These are phyloP conservation scores for Drosophila ironensis DNA, from an alignment of 1,140 invertebrate species.

Conservation along the genomic window DNA sequence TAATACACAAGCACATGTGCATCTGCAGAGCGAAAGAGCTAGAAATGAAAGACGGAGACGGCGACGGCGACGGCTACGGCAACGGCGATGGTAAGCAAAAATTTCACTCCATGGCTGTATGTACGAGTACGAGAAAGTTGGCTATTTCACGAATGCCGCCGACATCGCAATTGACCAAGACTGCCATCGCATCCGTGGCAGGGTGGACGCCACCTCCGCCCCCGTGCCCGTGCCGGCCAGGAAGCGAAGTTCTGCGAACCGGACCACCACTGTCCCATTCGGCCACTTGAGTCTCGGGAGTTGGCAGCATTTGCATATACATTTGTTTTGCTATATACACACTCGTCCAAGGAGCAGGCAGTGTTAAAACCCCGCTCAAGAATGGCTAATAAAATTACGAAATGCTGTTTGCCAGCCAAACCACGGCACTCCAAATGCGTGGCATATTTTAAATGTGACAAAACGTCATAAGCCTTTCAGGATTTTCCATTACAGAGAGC, in stretches of 20 bases:
- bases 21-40: conserved; percentile 41
- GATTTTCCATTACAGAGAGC: no score
- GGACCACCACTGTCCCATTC: conserved; percentile 36
- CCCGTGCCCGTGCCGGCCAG: neutral
- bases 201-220: conserved; percentile 26
- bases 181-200: conserved; percentile 5
- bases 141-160: conserved; percentile 73
- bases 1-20: conserved; percentile 75
- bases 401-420: conserved; percentile 9
- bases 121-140: conserved; percentile 71
- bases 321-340: conserved; percentile 34
- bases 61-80: neutral
- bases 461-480: no score
- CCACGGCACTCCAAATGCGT: neutral
- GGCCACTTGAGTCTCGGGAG: conserved; percentile 52
- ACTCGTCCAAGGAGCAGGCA: conserved; percentile 14
- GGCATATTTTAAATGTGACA: neutral
- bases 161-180: conserved; percentile 70
- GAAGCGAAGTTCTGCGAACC: neutral
- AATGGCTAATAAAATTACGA: conserved; percentile 52
- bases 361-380: conserved; percentile 24
- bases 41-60: conserved; percentile 29
- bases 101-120: conserved; percentile 46
- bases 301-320: conserved; percentile 63
- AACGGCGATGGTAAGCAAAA: conserved; percentile 47